Evolutionary conservation across 2,797 vertebrate species (phyloP), one percentile per base, ranked within the genome.

Genomic region (Artibeus lituratus): DNA sequence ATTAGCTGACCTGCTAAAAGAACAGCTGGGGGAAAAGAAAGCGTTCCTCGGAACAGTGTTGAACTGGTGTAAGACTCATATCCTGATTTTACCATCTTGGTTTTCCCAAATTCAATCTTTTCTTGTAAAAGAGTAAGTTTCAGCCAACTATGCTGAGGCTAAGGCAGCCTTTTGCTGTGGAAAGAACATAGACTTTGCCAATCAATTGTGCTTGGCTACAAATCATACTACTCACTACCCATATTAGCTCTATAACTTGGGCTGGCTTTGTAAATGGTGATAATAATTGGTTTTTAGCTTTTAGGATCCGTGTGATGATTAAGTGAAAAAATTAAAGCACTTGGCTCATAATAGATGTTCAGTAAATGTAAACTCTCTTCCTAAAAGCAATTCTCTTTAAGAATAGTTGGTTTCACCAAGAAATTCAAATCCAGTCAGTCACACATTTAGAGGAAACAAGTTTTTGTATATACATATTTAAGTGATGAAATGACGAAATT

Each of bases 1-100:
- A 53, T 88, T 81, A 90, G 83, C n/a, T 37, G 39, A 26, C 59
- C 74, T n/a, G 39, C 62, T 96, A 3, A 86, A 95, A 74, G 92
- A 93, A 92, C 10, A 88, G 21, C 15, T 35, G 19, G 39, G 76
- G n/a, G 37, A 80, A 78, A 94, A 82, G 9, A 39, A 69, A 90
- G 16, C n/a, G 29, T 76, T 82, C 39, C 5, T 80, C 8, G 26
- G 67, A 86, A 90, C 5, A 35, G n/a, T 37, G 19, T 51, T 51
- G 59, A 70, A 16, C 85, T 78, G 49, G 16, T 83, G 2, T 35
- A 78, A 67, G 69, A 69, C 35, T 74, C 15, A 16, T 55, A 74
- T 77, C 18, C 85, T 92, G 51, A 86, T 74, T 93, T 83, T 76
- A 51, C 42, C 39, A 7, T 65, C 29, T 69, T 87, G 42, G 10